Conservation (phyloP, 92 coral and sea anemone genomes). For the Phenganax stokvisi region DNA sequence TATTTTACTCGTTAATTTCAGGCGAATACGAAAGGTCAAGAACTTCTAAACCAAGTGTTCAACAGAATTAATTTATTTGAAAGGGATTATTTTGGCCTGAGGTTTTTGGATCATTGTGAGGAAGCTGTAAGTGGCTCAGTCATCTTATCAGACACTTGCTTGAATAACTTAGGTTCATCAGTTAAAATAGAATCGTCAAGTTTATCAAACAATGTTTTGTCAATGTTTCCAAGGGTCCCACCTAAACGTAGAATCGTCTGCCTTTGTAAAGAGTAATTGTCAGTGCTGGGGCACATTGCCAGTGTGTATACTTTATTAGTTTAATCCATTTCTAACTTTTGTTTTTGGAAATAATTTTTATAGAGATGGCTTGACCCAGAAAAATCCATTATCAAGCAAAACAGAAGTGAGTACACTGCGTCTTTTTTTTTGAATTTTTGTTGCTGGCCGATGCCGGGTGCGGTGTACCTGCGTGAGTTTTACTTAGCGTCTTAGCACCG, state of each 20-base stretch:
- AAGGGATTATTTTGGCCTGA: conserved; percentile 91
- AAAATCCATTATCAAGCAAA: conserved; percentile 72
- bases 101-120: conserved; percentile 72
- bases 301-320: not conserved
- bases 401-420: conserved; percentile 53
- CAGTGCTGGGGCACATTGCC: not conserved
- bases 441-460: not conserved
- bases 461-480: not conserved
- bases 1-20: conserved; percentile 22
- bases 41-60: conserved; percentile 77
- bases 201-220: too few relatives aligned
- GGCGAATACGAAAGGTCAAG: conserved; percentile 75
- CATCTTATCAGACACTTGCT: not conserved
- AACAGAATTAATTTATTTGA: conserved; percentile 69
- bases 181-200: too few relatives aligned
- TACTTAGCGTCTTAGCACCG: too few relatives aligned
- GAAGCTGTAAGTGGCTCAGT: conserved; percentile 63
- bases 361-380: conserved; percentile 93
- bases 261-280: not conserved
- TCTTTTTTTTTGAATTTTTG: not conserved
- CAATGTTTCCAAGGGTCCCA: too few relatives aligned
- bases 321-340: not conserved
- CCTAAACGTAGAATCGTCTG: too few relatives aligned
- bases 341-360: conserved; percentile 27
- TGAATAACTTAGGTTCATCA: too few relatives aligned